A percentile compares a stretch with the other conserved stretches of the same genome.
Conservation (phyloP, 2,113 vertebrate genomes). For the Mola mola region DNA sequence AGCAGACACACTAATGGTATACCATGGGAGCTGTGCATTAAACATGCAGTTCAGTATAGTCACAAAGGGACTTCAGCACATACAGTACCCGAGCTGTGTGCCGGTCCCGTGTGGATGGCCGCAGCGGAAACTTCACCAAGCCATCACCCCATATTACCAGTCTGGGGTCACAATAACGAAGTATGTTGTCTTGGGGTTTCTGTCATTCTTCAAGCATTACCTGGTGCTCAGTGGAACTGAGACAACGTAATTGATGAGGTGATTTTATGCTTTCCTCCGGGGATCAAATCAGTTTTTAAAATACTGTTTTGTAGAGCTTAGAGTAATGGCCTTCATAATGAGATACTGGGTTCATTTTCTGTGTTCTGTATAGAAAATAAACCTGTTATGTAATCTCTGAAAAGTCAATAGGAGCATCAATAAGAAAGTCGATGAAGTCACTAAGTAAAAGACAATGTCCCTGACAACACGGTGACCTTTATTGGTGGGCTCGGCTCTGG, state of each 20-base stretch:
- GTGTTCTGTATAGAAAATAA: not conserved
- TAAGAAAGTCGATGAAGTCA: conserved; percentile 18
- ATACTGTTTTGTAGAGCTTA: not conserved
- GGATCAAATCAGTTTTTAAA: conserved; percentile 30
- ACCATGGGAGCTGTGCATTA: conserved; percentile 59
- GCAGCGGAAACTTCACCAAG: too few species aligned
- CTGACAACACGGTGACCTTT: conserved; percentile 29
- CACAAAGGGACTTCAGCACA: conserved; percentile 33
- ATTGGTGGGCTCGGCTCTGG: conserved; percentile 1
- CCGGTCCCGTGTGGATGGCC: too few species aligned
- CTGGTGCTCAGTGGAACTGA: conserved; percentile 1
- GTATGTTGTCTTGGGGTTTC: too few species aligned
- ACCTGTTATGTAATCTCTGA: conserved; percentile 25
- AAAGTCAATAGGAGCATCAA: conserved; percentile 38
- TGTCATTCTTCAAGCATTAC: too few species aligned
- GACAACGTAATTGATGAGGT: conserved; percentile 17
- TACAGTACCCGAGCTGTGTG: too few species aligned
- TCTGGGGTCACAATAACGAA: too few species aligned
- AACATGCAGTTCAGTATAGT: conserved; percentile 34
- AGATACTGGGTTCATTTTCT: conserved; percentile 5
- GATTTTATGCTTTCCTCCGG: conserved; percentile 3
- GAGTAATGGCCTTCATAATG: conserved; percentile 31
- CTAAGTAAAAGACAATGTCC: conserved; percentile 19
- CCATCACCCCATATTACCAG: too few species aligned
- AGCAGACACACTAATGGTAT: conserved; percentile 54